phyloP scores from a whole-genome alignment of 2,888 invertebrate genomes.

The Cerceris ruficornis region DNA sequence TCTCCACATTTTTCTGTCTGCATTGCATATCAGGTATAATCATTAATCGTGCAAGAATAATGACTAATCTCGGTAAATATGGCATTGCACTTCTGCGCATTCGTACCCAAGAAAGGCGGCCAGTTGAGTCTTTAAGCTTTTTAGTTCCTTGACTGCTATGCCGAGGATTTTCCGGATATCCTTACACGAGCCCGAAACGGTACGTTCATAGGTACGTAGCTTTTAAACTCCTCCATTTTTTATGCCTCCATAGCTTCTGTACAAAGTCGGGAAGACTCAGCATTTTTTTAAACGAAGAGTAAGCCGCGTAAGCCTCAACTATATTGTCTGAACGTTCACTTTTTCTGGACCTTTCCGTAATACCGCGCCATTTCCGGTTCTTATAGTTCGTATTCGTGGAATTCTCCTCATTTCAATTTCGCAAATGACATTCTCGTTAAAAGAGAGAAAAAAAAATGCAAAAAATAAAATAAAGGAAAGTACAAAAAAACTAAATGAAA shows the following conservation, averaged over 20 bases:
- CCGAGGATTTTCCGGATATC: slow-evolving; percentile 35
- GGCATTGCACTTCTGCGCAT: background rate
- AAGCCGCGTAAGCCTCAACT: slow-evolving; percentile 48
- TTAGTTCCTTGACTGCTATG: slow-evolving; percentile 26
- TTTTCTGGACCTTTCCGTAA: slow-evolving; percentile 14
- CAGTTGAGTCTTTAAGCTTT: slow-evolving; percentile 28
- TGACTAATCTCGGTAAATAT: background rate
- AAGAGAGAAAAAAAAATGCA: background rate
- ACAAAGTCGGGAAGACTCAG: slow-evolving; percentile 37
- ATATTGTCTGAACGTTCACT: slow-evolving; percentile 35
- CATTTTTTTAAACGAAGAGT: slow-evolving; percentile 35
- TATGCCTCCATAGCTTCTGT: slow-evolving; percentile 31
- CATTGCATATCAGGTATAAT: too few relatives aligned
- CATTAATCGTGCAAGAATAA: too few relatives aligned
- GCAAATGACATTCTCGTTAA: background rate
- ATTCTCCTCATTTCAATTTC: slow-evolving; percentile 1
- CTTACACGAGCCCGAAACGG: slow-evolving; percentile 24
- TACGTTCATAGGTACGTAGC: slow-evolving; percentile 43
- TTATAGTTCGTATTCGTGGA: background rate
- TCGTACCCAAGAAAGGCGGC: slow-evolving; percentile 10
- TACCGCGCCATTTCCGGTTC: slow-evolving; percentile 16
- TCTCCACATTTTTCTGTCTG: too few relatives aligned
- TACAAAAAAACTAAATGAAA: background rate
- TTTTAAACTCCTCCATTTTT: slow-evolving; percentile 57
- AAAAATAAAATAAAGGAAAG: background rate